Conservation (phyloP, 2,797 vertebrate species). For the Simalia tracyae region DNA sequence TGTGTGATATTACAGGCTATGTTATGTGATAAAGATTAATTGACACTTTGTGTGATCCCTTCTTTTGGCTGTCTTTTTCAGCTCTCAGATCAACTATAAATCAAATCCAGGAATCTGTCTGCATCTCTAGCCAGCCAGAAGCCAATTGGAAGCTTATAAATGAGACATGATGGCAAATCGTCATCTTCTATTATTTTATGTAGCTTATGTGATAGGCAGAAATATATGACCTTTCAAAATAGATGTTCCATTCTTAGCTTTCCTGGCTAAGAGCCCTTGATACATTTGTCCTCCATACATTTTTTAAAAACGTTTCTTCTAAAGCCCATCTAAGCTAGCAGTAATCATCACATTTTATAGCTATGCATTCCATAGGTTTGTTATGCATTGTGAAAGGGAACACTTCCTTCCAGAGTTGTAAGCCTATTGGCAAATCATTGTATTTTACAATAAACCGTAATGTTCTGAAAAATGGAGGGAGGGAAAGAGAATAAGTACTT, state of each 20-base stretch:
- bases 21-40: neutral
- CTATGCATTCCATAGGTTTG: neutral
- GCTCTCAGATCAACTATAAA: neutral
- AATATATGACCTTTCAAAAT: neutral
- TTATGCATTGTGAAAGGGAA: conserved; percentile 5
- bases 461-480: neutral
- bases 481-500: neutral
- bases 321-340: conserved; percentile 12
- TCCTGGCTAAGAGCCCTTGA: conserved; percentile 1
- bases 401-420: neutral
- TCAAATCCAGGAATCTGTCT: neutral
- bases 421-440: neutral
- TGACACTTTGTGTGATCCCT: neutral
- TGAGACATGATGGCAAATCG: neutral
- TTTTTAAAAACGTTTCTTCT: neutral
- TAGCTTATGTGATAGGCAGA: neutral
- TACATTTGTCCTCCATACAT: conserved; percentile 6
- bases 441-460: neutral
- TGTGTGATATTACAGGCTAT: neutral
- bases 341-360: neutral
- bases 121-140: neutral
- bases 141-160: neutral
- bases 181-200: neutral
- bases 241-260: conserved; percentile 2
- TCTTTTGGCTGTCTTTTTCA: neutral